Conservation (phyloP, 2,113 vertebrate genomes). For the Hemichromis elongatus region DNA sequence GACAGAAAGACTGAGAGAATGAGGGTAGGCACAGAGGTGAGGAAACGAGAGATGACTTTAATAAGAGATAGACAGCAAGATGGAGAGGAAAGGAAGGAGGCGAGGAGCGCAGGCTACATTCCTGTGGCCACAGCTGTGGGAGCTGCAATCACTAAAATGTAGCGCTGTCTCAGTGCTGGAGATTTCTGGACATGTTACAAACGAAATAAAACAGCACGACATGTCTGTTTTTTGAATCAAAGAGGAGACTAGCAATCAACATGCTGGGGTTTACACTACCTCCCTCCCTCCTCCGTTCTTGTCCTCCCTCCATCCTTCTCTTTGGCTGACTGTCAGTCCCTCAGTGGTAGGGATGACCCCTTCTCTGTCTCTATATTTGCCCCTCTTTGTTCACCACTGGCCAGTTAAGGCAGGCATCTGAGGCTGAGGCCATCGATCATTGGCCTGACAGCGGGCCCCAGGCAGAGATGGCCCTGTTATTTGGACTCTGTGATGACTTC, state of each 20-base stretch:
- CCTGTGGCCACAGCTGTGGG: slow-evolving; percentile 73
- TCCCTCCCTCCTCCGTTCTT: slow-evolving; percentile 24
- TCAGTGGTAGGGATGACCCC: slow-evolving; percentile 59
- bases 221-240: slow-evolving; percentile 71
- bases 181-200: slow-evolving; percentile 69
- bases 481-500: slow-evolving; percentile 70
- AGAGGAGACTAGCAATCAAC: slow-evolving; percentile 68
- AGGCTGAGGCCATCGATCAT: slow-evolving; percentile 68
- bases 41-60: slow-evolving; percentile 61
- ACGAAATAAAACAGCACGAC: slow-evolving; percentile 69
- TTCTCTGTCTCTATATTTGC: slow-evolving; percentile 69
- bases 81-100: slow-evolving; percentile 50
- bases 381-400: slow-evolving; percentile 67
- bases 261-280: slow-evolving; percentile 50
- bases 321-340: slow-evolving; percentile 38
- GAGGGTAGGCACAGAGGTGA: slow-evolving; percentile 44
- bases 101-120: slow-evolving; percentile 57
- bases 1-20: slow-evolving; percentile 32
- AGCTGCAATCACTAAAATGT: slow-evolving; percentile 72
- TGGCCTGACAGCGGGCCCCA: slow-evolving; percentile 70
- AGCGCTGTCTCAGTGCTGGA: slow-evolving; percentile 60
- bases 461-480: slow-evolving; percentile 69
- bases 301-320: slow-evolving; percentile 32
- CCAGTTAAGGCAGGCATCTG: slow-evolving; percentile 57
- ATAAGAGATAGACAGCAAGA: slow-evolving; percentile 51